phyloP scores from a whole-genome alignment of 2,797 vertebrate species.

The Pelodytes ibericus region DNA sequence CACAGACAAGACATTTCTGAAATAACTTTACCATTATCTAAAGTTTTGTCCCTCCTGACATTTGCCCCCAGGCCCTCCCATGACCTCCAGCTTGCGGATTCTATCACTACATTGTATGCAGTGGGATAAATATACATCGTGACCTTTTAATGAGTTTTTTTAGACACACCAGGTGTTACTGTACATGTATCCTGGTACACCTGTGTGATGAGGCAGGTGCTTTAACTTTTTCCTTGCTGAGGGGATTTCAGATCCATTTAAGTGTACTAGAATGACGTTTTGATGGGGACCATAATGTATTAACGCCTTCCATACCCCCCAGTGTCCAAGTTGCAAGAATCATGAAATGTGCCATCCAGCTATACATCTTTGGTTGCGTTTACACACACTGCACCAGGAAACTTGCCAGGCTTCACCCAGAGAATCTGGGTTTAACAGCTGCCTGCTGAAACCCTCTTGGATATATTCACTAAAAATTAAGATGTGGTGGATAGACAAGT shows the following conservation, averaged over 20 bases:
- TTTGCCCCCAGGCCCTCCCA: constrained; percentile 5
- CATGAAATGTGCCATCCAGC: too few species aligned
- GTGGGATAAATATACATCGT: constrained; percentile 25
- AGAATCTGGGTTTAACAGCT: too few species aligned
- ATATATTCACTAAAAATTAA: too few species aligned
- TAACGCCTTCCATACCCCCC: too few species aligned
- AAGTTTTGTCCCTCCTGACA: background rate
- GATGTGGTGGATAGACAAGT: too few species aligned
- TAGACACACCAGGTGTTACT: constrained; percentile 35
- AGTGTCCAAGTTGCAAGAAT: too few species aligned
- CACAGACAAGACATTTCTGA: background rate
- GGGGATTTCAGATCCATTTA: background rate
- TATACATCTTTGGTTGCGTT: too few species aligned
- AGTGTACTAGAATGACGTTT: too few species aligned
- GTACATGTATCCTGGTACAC: background rate
- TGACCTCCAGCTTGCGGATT: background rate
- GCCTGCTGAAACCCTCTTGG: too few species aligned
- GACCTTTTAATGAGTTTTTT: constrained; percentile 32
- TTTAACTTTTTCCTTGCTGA: constrained; percentile 11
- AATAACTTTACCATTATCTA: background rate
- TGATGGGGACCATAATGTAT: too few species aligned
- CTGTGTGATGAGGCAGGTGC: constrained; percentile 35
- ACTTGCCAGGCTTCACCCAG: too few species aligned
- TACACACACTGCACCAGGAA: too few species aligned
- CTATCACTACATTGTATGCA: constrained; percentile 1